Evolutionary conservation across 2,888 invertebrate species (phyloP).

Genomic region (Campopleginae sp.): DNA sequence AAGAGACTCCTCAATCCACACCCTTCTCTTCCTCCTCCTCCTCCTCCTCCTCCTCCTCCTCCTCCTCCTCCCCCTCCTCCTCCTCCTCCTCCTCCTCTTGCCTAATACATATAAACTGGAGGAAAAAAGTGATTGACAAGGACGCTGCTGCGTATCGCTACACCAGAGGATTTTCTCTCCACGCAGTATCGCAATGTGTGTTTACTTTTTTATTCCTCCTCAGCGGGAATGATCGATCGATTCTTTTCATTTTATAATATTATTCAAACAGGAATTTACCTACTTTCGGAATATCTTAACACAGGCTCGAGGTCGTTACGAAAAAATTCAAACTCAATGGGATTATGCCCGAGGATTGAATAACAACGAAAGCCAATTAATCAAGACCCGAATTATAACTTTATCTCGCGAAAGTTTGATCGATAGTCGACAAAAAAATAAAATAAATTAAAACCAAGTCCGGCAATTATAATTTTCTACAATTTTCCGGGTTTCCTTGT

Average conservation of each 20-base stretch:
- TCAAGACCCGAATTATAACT: neutral
- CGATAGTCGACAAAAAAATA: neutral
- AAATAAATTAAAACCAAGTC: neutral
- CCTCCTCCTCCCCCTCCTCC: constrained; percentile 14
- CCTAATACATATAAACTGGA: constrained; percentile 34
- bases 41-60: neutral
- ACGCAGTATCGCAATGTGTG: constrained; percentile 22
- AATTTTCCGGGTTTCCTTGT: neutral
- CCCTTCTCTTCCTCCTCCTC: neutral
- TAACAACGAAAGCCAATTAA: neutral
- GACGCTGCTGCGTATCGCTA: constrained; percentile 34
- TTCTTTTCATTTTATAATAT: neutral
- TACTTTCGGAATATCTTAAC: neutral
- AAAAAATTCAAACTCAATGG: neutral
- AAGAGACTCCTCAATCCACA: constrained; percentile 28
- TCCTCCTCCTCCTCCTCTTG: no score
- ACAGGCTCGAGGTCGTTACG: neutral
- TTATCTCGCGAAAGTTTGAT: neutral
- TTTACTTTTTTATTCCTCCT: constrained; percentile 29
- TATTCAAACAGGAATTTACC: neutral
- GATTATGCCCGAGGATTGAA: neutral
- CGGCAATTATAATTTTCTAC: neutral
- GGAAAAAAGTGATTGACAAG: constrained; percentile 45
- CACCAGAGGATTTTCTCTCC: neutral
- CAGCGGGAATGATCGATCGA: constrained; percentile 21